Conservation (phyloP, 2,888 invertebrate genomes). For the Morpho deidamia region DNA sequence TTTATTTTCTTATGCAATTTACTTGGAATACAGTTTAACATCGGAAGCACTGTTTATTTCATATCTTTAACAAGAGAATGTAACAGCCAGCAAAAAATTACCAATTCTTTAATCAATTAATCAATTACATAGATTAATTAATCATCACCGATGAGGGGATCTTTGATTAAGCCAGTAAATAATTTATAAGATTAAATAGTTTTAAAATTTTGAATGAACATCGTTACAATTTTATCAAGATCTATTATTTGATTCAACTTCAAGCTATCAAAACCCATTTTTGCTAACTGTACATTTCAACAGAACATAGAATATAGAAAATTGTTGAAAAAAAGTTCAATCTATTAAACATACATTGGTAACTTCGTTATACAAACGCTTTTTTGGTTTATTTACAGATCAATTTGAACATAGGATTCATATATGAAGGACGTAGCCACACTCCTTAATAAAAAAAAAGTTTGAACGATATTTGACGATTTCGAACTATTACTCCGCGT, state of each 20-base stretch:
- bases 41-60: slow-evolving; percentile 7
- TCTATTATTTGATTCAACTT: no score
- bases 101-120: no score
- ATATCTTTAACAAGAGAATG: neutral
- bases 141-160: no score
- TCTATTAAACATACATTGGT: slow-evolving; percentile 16
- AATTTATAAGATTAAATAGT: no score
- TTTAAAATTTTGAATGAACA: no score
- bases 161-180: no score
- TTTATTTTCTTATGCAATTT: slow-evolving; percentile 3
- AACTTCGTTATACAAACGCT: slow-evolving; percentile 9
- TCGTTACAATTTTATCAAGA: no score
- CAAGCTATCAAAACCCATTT: neutral
- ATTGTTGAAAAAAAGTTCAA: neutral
- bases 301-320: neutral
- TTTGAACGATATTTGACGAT: no score
- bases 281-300: slow-evolving; percentile 6
- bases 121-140: no score
- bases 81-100: neutral
- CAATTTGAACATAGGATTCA: slow-evolving; percentile 6
- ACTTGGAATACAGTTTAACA: neutral
- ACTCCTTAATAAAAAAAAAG: no score
- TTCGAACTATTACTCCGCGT: no score
- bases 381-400: neutral
- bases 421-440: slow-evolving; percentile 6